These are phyloP conservation scores for Cinclus cinclus DNA, from an alignment of 2,113 vertebrate genomes.

Conservation along the genomic window DNA sequence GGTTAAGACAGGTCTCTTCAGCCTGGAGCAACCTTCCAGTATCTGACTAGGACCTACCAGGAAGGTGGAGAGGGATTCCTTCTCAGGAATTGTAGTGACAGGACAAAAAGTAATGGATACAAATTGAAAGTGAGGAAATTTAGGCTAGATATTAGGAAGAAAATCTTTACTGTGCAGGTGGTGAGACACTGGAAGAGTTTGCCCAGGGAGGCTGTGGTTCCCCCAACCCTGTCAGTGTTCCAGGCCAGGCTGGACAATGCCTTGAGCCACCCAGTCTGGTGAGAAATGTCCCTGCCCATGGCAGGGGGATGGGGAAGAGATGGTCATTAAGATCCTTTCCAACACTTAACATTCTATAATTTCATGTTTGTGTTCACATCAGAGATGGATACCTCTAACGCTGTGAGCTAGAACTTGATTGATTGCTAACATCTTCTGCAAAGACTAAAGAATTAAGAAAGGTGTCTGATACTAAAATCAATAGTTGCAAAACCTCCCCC, in stretches of 20 bases:
- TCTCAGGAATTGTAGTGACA: not conserved
- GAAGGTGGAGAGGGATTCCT: not conserved
- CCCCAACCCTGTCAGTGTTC: not conserved
- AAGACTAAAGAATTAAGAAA: not conserved
- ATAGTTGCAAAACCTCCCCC: not conserved
- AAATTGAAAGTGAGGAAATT: not conserved
- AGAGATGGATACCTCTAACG: not conserved
- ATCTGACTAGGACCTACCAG: fast-evolving
- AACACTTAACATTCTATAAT: not conserved
- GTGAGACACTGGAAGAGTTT: not conserved
- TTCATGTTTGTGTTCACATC: not conserved
- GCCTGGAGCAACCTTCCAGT: not conserved
- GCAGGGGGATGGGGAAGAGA: not conserved
- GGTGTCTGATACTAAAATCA: not conserved
- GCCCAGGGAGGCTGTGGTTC: not conserved
- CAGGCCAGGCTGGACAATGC: not conserved
- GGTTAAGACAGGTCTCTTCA: not conserved
- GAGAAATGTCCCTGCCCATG: not conserved
- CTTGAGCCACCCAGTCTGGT: not conserved
- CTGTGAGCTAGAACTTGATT: not conserved
- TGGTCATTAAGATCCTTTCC: not conserved
- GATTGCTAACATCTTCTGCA: not conserved
- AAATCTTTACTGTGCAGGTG: not conserved
- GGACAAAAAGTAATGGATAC: no score
- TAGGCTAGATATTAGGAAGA: not conserved